These are phyloP conservation scores for Calameuta idolon DNA, from an alignment of 2,888 invertebrate species.

Conservation along the genomic window DNA sequence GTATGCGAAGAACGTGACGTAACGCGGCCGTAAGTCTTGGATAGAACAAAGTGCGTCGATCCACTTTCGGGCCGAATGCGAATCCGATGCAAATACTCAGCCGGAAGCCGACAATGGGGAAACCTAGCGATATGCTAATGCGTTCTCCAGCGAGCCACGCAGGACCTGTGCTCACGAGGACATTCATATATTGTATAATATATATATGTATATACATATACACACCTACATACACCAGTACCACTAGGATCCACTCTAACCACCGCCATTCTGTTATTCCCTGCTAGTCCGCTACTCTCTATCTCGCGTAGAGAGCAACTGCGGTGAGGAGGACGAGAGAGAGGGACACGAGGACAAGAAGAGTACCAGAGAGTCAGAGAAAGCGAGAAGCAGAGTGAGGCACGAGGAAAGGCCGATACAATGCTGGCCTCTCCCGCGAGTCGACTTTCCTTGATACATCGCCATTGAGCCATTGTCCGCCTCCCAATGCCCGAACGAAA, in stretches of 20 bases:
- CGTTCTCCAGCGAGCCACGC: constrained; percentile 28
- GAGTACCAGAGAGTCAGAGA: constrained; percentile 29
- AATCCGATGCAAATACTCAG: constrained; percentile 52
- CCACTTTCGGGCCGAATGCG: constrained; percentile 51
- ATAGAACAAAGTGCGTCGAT: constrained; percentile 53
- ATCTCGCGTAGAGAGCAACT: not conserved
- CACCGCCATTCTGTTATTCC: not conserved
- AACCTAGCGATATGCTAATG: constrained; percentile 54
- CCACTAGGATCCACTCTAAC: constrained; percentile 10
- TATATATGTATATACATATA: constrained; percentile 6
- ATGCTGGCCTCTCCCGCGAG: constrained; percentile 65
- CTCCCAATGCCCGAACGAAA: constrained; percentile 66
- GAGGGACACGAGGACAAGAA: constrained; percentile 29
- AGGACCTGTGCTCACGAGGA: not conserved
- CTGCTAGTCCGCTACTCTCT: constrained; percentile 25
- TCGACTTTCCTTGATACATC: constrained; percentile 68
- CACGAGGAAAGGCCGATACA: constrained; percentile 64
- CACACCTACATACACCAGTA: constrained; percentile 18
- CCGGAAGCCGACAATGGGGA: constrained; percentile 47
- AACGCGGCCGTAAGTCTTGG: constrained; percentile 44
- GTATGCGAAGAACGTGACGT: no score
- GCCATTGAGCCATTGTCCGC: constrained; percentile 67
- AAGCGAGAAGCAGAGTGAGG: constrained; percentile 35
- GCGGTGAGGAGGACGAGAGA: not conserved
- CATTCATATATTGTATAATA: not conserved